Conservation (phyloP, 2,888 invertebrate genomes). For the Eristalis intricaria region DNA sequence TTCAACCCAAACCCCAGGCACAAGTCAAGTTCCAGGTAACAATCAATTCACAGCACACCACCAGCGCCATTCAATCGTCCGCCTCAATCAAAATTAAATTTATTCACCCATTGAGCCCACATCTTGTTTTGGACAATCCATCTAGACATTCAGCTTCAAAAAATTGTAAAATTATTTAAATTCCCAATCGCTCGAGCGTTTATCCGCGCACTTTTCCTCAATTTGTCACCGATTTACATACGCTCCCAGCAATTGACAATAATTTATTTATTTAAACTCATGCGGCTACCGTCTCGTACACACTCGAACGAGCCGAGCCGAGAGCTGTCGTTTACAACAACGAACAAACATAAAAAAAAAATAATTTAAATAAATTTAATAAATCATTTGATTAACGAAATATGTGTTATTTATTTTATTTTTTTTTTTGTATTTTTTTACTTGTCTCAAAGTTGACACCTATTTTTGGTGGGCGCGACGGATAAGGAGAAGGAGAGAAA, state of each 20-base stretch:
- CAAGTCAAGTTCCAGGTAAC: background rate
- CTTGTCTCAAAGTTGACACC: background rate
- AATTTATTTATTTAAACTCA: background rate
- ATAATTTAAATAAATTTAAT: background rate
- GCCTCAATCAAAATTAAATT: background rate
- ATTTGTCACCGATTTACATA: constrained; percentile 1
- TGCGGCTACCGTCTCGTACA: background rate
- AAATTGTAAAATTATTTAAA: background rate
- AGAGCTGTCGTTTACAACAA: background rate
- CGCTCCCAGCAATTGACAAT: background rate
- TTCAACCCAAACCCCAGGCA: background rate
- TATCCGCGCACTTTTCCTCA: background rate
- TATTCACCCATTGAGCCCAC: background rate
- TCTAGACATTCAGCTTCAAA: background rate
- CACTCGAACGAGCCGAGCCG: background rate
- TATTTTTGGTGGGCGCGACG: background rate
- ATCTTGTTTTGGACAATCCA: background rate
- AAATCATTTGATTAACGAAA: constrained; percentile 1
- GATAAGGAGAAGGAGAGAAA: background rate
- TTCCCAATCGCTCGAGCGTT: background rate
- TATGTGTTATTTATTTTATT: background rate
- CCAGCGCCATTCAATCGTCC: no score
- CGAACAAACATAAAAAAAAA: background rate
- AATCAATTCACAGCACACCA: background rate
- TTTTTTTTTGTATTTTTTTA: background rate